phyloP scores from a whole-genome alignment of 1,140 invertebrate species.

The Musca domestica region DNA sequence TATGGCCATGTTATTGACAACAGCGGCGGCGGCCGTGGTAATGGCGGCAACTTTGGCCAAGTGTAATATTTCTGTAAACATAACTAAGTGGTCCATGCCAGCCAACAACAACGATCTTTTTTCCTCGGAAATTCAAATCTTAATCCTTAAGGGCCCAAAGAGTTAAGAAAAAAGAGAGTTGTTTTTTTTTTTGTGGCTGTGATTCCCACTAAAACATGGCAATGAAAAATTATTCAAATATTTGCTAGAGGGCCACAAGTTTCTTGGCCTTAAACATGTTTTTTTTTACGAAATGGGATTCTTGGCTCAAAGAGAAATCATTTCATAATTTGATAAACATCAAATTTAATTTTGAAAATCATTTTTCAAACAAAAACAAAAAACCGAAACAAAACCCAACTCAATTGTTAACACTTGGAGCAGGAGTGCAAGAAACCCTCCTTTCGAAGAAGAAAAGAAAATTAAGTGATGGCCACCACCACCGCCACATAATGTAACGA shows the following conservation, averaged over 20 bases:
- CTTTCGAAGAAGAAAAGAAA: neutral
- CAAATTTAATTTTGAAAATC: conserved; percentile 3
- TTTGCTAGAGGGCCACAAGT: neutral
- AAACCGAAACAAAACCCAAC: neutral
- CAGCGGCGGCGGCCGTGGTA: neutral
- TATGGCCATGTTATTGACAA: conserved; percentile 1
- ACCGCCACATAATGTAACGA: neutral
- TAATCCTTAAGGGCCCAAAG: neutral
- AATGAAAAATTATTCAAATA: conserved; percentile 16
- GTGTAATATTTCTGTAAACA: no score
- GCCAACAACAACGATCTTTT: neutral
- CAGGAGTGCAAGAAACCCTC: neutral
- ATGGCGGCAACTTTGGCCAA: conserved; percentile 4
- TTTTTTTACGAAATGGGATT: neutral
- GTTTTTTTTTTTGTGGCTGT: neutral
- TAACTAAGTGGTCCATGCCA: no score
- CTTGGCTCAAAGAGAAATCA: neutral
- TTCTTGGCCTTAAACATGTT: neutral
- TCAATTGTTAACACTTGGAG: neutral
- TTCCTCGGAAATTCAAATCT: neutral
- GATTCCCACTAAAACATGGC: neutral
- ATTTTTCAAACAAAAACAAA: conserved; percentile 8
- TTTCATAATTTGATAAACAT: conserved; percentile 21
- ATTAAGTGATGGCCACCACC: neutral
- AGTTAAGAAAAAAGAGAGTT: neutral